phyloP scores from a whole-genome alignment of 2,888 invertebrate genomes.

The Thecocarcelia acutangulata region DNA sequence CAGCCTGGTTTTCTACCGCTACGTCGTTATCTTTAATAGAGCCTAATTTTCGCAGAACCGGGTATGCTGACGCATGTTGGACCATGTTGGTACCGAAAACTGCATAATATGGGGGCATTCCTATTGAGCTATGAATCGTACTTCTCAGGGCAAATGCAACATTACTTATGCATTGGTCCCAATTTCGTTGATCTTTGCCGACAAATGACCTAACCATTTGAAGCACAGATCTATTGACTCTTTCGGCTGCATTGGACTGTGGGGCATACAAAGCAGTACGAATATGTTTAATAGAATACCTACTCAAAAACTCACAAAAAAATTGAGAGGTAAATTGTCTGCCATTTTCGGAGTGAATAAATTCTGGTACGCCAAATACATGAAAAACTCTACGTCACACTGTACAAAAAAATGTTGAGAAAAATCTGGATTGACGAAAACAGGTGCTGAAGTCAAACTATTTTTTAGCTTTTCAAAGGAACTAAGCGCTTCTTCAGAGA shows the following conservation, averaged over 20 bases:
- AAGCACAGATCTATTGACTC: background rate
- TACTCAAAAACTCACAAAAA: background rate
- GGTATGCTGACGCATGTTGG: background rate
- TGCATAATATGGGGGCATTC: background rate
- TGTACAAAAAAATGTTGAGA: conserved; percentile 13
- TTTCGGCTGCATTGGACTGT: background rate
- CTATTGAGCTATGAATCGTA: too few species aligned
- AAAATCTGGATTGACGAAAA: conserved; percentile 22
- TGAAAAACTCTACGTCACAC: conserved; percentile 18
- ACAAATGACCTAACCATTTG: background rate
- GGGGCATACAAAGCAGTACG: conserved; percentile 1
- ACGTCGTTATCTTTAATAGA: background rate
- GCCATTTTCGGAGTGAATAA: background rate
- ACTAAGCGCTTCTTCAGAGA: background rate
- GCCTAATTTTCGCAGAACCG: background rate
- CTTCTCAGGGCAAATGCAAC: background rate
- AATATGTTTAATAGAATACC: background rate
- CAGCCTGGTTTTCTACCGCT: background rate
- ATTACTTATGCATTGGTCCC: background rate
- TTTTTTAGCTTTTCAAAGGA: conserved; percentile 19
- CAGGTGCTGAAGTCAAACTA: conserved; percentile 4
- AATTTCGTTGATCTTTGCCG: background rate
- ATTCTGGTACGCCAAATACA: too few species aligned
- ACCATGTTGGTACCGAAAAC: conserved; percentile 6
- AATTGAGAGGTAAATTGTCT: background rate